These are phyloP conservation scores for Hemithea aestivaria DNA, from an alignment of 2,888 invertebrate species.

Conservation along the genomic window DNA sequence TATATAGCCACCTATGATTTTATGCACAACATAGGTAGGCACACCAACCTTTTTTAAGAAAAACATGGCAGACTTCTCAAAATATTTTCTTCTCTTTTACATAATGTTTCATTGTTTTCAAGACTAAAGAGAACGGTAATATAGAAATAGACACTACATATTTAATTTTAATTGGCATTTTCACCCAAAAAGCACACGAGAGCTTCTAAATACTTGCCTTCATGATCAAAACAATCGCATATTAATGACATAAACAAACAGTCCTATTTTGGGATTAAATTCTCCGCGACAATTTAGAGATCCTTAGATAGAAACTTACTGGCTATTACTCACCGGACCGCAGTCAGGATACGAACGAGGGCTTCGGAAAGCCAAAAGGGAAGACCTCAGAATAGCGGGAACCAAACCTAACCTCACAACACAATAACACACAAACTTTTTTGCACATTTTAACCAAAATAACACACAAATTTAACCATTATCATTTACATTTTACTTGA, in stretches of 20 bases:
- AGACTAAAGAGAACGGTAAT: too few species aligned
- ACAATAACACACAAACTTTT: slow-evolving; percentile 45
- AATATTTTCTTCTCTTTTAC: too few species aligned
- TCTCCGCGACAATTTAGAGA: slow-evolving; percentile 44
- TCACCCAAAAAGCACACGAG: slow-evolving; percentile 15
- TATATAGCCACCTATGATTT: too few species aligned
- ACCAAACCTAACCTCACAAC: slow-evolving; percentile 69
- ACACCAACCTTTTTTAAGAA: too few species aligned
- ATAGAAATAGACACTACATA: too few species aligned
- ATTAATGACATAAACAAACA: slow-evolving; percentile 20
- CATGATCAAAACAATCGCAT: slow-evolving; percentile 20
- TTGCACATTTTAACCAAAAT: slow-evolving; percentile 28
- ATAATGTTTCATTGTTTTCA: too few species aligned
- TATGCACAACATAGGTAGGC: too few species aligned
- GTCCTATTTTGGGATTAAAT: slow-evolving; percentile 6
- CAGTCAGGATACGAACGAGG: slow-evolving; percentile 41
- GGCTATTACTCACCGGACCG: slow-evolving; percentile 73
- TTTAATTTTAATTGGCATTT: too few species aligned
- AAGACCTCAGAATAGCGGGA: slow-evolving; percentile 63
- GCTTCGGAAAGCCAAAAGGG: slow-evolving; percentile 12
- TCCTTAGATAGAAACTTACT: slow-evolving; percentile 58
- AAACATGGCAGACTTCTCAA: too few species aligned
- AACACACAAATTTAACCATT: slow-evolving; percentile 11
- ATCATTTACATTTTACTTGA: slow-evolving; percentile 15
- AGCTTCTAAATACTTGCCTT: slow-evolving; percentile 18